Evolutionary conservation across 2,797 vertebrate genomes (phyloP).

Genomic region (Geotria australis): DNA sequence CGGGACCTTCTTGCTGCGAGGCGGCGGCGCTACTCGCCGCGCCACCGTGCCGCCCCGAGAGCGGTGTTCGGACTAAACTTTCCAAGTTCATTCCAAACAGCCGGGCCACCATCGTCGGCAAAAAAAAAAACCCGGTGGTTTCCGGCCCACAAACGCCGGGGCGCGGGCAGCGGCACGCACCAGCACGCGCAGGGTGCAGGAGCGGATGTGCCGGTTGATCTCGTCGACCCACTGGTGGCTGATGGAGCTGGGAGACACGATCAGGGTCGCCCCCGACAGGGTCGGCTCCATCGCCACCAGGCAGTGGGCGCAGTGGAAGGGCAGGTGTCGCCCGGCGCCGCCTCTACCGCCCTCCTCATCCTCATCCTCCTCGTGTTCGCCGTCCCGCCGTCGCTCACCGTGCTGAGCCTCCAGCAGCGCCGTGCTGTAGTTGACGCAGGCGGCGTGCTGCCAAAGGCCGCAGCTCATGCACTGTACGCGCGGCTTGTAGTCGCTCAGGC

Average conservation of each 20-base stretch:
- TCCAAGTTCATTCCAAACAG: too few relatives aligned
- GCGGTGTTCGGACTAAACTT: too few relatives aligned
- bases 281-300: conserved; percentile 90
- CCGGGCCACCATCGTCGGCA: too few relatives aligned
- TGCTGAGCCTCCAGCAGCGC: conserved; percentile 34
- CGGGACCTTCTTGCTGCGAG: too few relatives aligned
- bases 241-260: conserved; percentile 91
- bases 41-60: too few relatives aligned
- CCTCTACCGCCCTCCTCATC: too few relatives aligned
- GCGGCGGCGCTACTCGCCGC: too few relatives aligned
- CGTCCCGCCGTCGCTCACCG: too few relatives aligned
- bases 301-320: conserved; percentile 93
- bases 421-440: conserved; percentile 79
- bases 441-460: conserved; percentile 73
- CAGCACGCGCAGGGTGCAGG: conserved; percentile 57
- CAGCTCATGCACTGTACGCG: conserved; percentile 85
- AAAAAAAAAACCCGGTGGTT: too few relatives aligned
- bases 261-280: conserved; percentile 64
- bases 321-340: conserved; percentile 4
- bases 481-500: conserved; percentile 45
- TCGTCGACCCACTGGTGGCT: conserved; percentile 98
- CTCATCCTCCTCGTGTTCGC: too few relatives aligned
- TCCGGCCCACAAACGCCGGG: too few relatives aligned
- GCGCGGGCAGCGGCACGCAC: conserved; percentile 18
- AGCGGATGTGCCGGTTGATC: conserved; percentile 65